A percentile compares a stretch with the other conserved stretches of the same genome.
Evolutionary conservation across 2,888 invertebrate species (phyloP).

Genomic region (Unio pictorum): DNA sequence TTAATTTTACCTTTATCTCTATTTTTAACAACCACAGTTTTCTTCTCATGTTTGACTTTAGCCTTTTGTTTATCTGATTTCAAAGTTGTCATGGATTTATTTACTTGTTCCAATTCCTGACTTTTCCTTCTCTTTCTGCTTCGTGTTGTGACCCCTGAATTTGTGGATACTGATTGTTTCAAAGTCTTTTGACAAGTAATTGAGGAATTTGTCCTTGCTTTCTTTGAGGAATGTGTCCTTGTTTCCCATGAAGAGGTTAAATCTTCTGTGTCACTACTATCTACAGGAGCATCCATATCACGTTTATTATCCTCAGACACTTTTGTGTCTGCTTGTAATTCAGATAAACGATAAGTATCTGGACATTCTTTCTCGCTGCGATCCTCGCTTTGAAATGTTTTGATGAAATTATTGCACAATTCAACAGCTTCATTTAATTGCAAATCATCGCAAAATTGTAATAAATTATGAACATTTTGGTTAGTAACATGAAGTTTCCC

Average conservation of each 20-base stretch:
- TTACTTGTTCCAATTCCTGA: conserved; percentile 5
- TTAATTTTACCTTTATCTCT: no score
- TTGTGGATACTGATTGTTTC: not conserved
- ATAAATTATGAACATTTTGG: conserved; percentile 10
- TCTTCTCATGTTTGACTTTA: not conserved
- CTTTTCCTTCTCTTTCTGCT: conserved; percentile 9
- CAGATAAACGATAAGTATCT: no score
- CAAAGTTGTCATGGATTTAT: not conserved
- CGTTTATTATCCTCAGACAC: not conserved
- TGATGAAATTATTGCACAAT: conserved; percentile 8
- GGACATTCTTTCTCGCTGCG: no score
- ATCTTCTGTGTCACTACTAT: not conserved
- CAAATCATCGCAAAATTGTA: conserved; percentile 22
- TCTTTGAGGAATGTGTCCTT: no score
- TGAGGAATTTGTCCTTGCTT: not conserved
- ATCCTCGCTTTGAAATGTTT: not conserved
- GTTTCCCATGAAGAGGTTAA: not conserved
- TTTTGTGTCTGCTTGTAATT: not conserved
- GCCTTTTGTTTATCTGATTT: not conserved
- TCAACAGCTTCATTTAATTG: conserved; percentile 13
- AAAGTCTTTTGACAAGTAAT: not conserved
- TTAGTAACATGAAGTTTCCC: conserved; percentile 17
- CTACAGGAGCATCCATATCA: not conserved
- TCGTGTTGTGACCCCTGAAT: conserved; percentile 6
- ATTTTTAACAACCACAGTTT: no score